Conservation (phyloP, 2,888 invertebrate species). For the Drosophila lutescens region DNA sequence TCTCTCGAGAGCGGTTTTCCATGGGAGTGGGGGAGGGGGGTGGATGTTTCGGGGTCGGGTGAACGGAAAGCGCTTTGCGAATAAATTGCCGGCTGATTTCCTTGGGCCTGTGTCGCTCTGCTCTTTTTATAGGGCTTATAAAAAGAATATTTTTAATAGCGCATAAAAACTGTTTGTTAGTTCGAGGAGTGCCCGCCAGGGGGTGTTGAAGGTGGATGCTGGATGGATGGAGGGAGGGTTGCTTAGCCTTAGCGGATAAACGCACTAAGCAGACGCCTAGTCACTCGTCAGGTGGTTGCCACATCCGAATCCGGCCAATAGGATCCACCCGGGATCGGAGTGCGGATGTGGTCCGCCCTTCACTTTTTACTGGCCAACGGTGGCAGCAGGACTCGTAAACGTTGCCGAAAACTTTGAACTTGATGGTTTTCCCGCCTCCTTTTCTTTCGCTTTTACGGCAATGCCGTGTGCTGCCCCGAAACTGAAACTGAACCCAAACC, state of each 20-base stretch:
- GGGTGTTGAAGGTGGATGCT: neutral
- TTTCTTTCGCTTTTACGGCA: slow-evolving; percentile 66
- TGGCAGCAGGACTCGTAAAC: slow-evolving; percentile 68
- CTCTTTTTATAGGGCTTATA: slow-evolving; percentile 78
- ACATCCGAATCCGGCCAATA: slow-evolving; percentile 13
- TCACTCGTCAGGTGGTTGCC: slow-evolving; percentile 12
- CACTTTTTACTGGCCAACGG: slow-evolving; percentile 65
- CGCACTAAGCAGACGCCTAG: slow-evolving; percentile 22
- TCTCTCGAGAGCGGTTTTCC: slow-evolving; percentile 45
- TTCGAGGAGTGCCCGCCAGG: slow-evolving; percentile 3
- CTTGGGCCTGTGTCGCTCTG: slow-evolving; percentile 50
- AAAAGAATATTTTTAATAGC: slow-evolving; percentile 80
- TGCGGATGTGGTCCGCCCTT: slow-evolving; percentile 42
- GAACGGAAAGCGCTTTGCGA: slow-evolving; percentile 53
- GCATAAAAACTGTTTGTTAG: slow-evolving; percentile 72
- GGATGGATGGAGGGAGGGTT: neutral
- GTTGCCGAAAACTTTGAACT: slow-evolving; percentile 81
- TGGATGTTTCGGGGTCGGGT: slow-evolving; percentile 1
- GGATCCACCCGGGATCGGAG: slow-evolving; percentile 8
- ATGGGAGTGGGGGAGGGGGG: neutral
- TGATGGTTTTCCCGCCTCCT: slow-evolving; percentile 65
- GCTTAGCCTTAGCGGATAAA: slow-evolving; percentile 4
- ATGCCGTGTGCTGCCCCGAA: slow-evolving; percentile 59
- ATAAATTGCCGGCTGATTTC: slow-evolving; percentile 69
- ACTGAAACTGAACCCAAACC: neutral